Conservation (phyloP, 2,888 invertebrate genomes). For the Volucella inanis region DNA sequence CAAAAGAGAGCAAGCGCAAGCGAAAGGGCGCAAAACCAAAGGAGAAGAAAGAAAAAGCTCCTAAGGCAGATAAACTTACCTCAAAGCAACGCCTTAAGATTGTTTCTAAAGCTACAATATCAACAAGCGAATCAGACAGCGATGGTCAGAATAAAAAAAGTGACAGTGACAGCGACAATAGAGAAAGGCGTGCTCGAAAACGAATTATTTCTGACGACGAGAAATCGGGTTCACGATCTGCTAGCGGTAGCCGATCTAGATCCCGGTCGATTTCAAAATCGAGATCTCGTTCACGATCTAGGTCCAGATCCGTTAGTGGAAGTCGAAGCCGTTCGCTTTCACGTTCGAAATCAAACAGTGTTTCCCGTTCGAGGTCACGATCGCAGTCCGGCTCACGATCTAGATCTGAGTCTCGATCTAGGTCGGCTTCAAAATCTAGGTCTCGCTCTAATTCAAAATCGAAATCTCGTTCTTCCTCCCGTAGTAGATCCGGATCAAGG, state of each 20-base stretch:
- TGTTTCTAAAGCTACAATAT: slow-evolving; percentile 97
- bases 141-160: slow-evolving; percentile 78
- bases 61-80: slow-evolving; percentile 87
- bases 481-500: slow-evolving; percentile 76
- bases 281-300: slow-evolving; percentile 14
- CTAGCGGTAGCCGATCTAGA: slow-evolving; percentile 64
- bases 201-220: slow-evolving; percentile 85
- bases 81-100: slow-evolving; percentile 94
- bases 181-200: slow-evolving; percentile 76
- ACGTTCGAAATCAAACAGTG: slow-evolving; percentile 78
- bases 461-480: slow-evolving; percentile 79
- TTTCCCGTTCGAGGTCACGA: slow-evolving; percentile 79
- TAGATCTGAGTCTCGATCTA: slow-evolving; percentile 78
- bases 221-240: slow-evolving; percentile 78
- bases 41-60: slow-evolving; percentile 78
- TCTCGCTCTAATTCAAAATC: slow-evolving; percentile 81
- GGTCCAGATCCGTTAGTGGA: slow-evolving; percentile 63
- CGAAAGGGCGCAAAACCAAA: slow-evolving; percentile 87
- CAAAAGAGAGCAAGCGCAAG: slow-evolving; percentile 85
- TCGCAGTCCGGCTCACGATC: slow-evolving; percentile 83
- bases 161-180: slow-evolving; percentile 78
- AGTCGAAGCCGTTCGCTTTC: slow-evolving; percentile 77
- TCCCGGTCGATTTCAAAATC: slow-evolving; percentile 68
- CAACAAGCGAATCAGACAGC: slow-evolving; percentile 90
- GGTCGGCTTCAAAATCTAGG: slow-evolving; percentile 79